These are phyloP conservation scores for Stichopus chloronotus DNA, from an alignment of 35 echinoderm and acorn worm species.

Conservation along the genomic window DNA sequence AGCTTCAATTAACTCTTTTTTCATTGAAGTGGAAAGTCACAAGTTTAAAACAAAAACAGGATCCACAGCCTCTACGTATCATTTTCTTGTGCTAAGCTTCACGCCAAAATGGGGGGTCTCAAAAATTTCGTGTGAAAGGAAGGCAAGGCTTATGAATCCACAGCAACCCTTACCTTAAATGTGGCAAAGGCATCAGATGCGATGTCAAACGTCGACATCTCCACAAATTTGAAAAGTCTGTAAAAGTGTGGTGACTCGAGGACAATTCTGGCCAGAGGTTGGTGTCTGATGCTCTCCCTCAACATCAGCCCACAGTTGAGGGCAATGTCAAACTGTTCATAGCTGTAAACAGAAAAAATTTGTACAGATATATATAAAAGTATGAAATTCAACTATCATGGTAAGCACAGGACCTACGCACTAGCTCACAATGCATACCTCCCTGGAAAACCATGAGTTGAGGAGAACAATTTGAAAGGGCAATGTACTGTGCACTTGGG, in stretches of 20 bases:
- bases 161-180: slow-evolving; percentile 73
- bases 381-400: neutral
- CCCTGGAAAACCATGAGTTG: neutral
- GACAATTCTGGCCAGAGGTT: slow-evolving; percentile 81
- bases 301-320: slow-evolving; percentile 92
- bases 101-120: too few relatives aligned
- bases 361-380: too few relatives aligned
- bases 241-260: slow-evolving; percentile 65
- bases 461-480: neutral
- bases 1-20: too few relatives aligned
- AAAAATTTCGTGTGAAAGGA: too few relatives aligned
- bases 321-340: slow-evolving; percentile 81
- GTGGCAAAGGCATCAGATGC: slow-evolving; percentile 98
- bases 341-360: slow-evolving; percentile 47
- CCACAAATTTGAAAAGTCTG: slow-evolving; percentile 85
- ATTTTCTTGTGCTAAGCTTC: too few relatives aligned
- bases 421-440: neutral
- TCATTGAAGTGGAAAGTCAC: too few relatives aligned
- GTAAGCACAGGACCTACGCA: neutral
- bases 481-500: too few relatives aligned
- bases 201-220: slow-evolving; percentile 95
- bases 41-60: too few relatives aligned
- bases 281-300: slow-evolving; percentile 79
- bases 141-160: too few relatives aligned
- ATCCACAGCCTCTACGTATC: too few relatives aligned